Base-by-base conservation (phyloP, 2,888 invertebrate genomes). In the Plebejus anna region DNA sequence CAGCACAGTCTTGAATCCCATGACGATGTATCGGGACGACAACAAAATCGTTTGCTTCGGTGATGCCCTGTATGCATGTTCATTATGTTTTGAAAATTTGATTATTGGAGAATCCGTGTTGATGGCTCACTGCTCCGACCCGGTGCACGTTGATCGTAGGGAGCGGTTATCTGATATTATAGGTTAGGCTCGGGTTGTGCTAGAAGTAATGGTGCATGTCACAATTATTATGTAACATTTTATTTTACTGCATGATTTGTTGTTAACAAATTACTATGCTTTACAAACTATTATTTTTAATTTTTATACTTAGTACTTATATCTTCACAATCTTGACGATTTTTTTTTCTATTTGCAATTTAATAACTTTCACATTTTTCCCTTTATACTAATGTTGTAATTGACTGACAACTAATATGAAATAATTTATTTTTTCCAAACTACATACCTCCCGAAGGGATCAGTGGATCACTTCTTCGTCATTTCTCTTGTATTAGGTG, bases 41-140 rank as follows among this genome's bases (percentile, higher is more conserved):
- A 94, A 94, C 79, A 94, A 94, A 80, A 91, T 94, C 57, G 93
- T 94, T 0, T 94, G 94, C 77, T 94, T 94, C 1, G 94, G 94
- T 0, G 92, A 94, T 81, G 90, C 90, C 0, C 79, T 88, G 80
- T 94, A 90, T 2, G 94, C 94, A 6, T 94, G 94, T 76, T 87
- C 94, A 0, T 80, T 94, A 1, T 94, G 94, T 81, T 92, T 94
- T 76, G 93, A 92, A 73, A 91, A 88, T 80, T 78, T 87, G 5
- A 94, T 94, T 0, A 80, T 90, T 0, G 94, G 94, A 0, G 94
- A 94, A 79, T 93, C 92, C 0, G 83, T 92, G 0, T 79, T 94
- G 2, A 94, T 94, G 89, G 86, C 87, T 0, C 94, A 94, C 75
- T 92, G 92, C 61, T 78, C 82, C 0, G 87, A 87, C 0, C 79